Base-by-base conservation (phyloP, 2,888 invertebrate genomes). In the Caenorhabditis zanzibari region DNA sequence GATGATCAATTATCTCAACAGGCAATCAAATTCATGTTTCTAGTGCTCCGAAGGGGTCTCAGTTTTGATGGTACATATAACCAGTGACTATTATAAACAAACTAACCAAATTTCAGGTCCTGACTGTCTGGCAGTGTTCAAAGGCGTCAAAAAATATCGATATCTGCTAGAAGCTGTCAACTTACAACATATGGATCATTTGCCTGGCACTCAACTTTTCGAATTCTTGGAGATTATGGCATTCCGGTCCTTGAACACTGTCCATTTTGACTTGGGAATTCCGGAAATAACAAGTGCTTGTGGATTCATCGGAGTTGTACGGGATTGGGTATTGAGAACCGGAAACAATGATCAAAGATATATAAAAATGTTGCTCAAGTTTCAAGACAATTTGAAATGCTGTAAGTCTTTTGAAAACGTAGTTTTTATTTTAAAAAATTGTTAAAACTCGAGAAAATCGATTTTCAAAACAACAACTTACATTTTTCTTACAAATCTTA, bases 1-100 rank as follows among this genome's bases (percentile, higher is more conserved):
- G 79, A 79, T 12, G 71, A 79, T 14, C 79, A 79, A 38, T 54
- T 79, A 16, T 61, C 63, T 10, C 79, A 79, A 12, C 79, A 79
- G 56, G 71, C 79, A 0, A 79, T 79, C 24, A 79, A 79, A 19
- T 79, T 79, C 16, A 64, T 64, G 64, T 79, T 79, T 38, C 12
- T 47, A 1, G 54, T 64, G 0, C 35, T 79, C 63, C 22, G 32
- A 22, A 47, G 52, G n/a, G 59, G 77, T n/a, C 6, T 26, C 5
- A 24, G n/a, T 2, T 19, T 71, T 3, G 32, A 56, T 54, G 54
- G 77, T 77, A 63, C 14, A n/a, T n/a, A n/a, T 6, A 47, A 4
- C 19, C 1, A 6, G 7, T 19, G 19, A 47, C 5, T 16, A 44
- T 2, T n/a, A 47, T 19, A 5, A 19, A n/a, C 2, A n/a, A 5